These are phyloP conservation scores for Anableps anableps DNA, from an alignment of 2,797 vertebrate species.

Conservation along the genomic window DNA sequence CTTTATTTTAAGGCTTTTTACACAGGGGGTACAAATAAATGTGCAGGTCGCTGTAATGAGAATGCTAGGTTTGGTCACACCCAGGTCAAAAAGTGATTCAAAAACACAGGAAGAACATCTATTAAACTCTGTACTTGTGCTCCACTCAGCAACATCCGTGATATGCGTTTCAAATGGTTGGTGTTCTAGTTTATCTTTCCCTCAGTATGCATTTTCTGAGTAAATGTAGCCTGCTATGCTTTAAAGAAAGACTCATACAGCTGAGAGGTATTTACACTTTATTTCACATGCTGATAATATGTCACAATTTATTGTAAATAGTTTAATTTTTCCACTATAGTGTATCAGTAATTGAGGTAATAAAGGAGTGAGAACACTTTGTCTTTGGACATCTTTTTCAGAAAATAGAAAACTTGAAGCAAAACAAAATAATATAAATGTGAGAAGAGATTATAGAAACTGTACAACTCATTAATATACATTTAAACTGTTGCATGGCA, in stretches of 20 bases:
- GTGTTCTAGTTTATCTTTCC: slow-evolving; percentile 43
- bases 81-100: slow-evolving; percentile 12
- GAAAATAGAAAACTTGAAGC: fast-evolving
- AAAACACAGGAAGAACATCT: slow-evolving; percentile 29
- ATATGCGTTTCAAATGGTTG: slow-evolving; percentile 1
- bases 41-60: background rate
- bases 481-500: slow-evolving; percentile 25
- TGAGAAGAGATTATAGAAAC: background rate
- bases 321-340: slow-evolving; percentile 72
- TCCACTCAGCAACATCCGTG: slow-evolving; percentile 31
- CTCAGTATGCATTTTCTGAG: slow-evolving; percentile 39
- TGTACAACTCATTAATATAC: background rate
- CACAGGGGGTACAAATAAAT: background rate
- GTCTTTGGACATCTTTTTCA: slow-evolving; percentile 15
- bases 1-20: background rate
- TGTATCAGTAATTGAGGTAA: slow-evolving; percentile 72
- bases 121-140: slow-evolving; percentile 36
- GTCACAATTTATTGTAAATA: slow-evolving; percentile 79
- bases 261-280: slow-evolving; percentile 55
- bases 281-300: slow-evolving; percentile 59
- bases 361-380: slow-evolving; percentile 70
- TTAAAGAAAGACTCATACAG: slow-evolving; percentile 58
- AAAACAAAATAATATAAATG: background rate
- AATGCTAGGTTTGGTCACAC: slow-evolving; percentile 3
- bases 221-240: slow-evolving; percentile 71